These are phyloP conservation scores for Mayetiola destructor DNA, from an alignment of 2,888 invertebrate species.

Conservation along the genomic window DNA sequence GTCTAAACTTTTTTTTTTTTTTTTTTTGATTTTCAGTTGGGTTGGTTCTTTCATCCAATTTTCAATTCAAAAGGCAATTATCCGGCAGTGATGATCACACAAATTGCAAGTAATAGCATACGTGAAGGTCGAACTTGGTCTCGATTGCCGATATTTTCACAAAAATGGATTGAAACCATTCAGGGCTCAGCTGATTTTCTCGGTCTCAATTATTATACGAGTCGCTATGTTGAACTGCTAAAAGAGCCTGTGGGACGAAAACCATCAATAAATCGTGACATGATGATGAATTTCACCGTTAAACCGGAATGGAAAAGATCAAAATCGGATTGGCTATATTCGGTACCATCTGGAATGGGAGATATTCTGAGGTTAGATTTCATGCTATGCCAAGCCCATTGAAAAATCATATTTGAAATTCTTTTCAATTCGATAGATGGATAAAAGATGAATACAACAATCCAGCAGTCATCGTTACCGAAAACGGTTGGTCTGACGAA, in stretches of 20 bases:
- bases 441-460: slow-evolving; percentile 42
- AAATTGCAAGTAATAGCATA: slow-evolving; percentile 33
- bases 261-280: slow-evolving; percentile 42
- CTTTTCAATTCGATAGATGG: slow-evolving; percentile 27
- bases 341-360: slow-evolving; percentile 26
- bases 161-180: slow-evolving; percentile 25
- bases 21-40: slow-evolving; percentile 25
- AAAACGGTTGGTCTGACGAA: slow-evolving; percentile 43
- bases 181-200: slow-evolving; percentile 26
- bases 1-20: too few species aligned
- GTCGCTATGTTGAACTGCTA: slow-evolving; percentile 18
- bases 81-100: slow-evolving; percentile 36
- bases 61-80: slow-evolving; percentile 38
- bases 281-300: slow-evolving; percentile 19
- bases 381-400: not conserved
- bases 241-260: not conserved
- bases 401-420: not conserved
- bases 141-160: slow-evolving; percentile 35
- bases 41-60: slow-evolving; percentile 38
- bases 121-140: slow-evolving; percentile 34
- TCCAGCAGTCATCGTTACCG: slow-evolving; percentile 41
- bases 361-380: slow-evolving; percentile 18
- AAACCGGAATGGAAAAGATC: slow-evolving; percentile 25
- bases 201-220: slow-evolving; percentile 27
- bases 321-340: slow-evolving; percentile 27